A percentile compares a stretch with the other conserved stretches of the same genome.
phyloP scores from a whole-genome alignment of 1,140 invertebrate genomes.

The Temnothorax nylanderi region DNA sequence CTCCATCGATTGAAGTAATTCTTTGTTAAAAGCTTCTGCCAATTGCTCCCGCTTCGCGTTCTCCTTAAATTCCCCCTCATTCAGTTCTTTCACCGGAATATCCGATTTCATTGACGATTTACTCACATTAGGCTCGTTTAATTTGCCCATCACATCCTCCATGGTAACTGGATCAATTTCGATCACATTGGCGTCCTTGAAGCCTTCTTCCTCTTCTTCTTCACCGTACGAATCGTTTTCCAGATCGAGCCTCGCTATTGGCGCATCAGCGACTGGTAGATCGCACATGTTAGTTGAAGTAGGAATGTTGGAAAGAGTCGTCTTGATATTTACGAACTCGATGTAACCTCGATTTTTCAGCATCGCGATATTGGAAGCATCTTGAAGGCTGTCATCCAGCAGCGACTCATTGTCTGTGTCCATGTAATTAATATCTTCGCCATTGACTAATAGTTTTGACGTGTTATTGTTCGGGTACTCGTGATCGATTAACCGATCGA shows the following conservation, averaged over 20 bases:
- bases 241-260: conserved; percentile 80
- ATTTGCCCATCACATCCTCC: conserved; percentile 79
- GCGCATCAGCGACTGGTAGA: conserved; percentile 70
- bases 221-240: conserved; percentile 81
- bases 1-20: conserved; percentile 84
- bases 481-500: conserved; percentile 79
- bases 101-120: conserved; percentile 37
- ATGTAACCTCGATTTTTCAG: conserved; percentile 89
- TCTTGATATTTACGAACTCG: conserved; percentile 88
- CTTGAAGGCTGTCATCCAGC: conserved; percentile 86
- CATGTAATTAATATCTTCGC: conserved; percentile 90
- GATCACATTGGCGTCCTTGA: conserved; percentile 78
- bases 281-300: not conserved
- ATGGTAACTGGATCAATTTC: conserved; percentile 81
- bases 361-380: conserved; percentile 84
- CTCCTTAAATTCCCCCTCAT: not conserved
- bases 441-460: conserved; percentile 82
- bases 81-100: not conserved
- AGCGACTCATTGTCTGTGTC: conserved; percentile 89
- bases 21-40: conserved; percentile 76
- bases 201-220: conserved; percentile 74
- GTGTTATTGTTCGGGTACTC: conserved; percentile 76
- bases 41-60: conserved; percentile 44
- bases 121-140: conserved; percentile 58
- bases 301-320: conserved; percentile 3